phyloP scores from a whole-genome alignment of 1,140 invertebrate species.

The Ephestia elutella region DNA sequence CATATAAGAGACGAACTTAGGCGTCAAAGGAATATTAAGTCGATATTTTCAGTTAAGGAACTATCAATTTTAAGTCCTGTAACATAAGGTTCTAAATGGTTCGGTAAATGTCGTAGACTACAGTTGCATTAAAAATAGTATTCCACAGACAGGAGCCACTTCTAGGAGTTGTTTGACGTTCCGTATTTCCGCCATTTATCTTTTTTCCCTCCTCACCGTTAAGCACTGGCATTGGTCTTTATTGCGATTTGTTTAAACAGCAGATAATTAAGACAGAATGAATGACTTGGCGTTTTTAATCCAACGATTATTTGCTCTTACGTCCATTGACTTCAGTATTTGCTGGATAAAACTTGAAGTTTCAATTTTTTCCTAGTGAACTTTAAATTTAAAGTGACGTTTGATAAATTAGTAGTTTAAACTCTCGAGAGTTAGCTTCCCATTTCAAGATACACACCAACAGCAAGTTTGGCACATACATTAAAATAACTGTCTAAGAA shows the following conservation, averaged over 20 bases:
- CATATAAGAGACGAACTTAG: conserved; percentile 10
- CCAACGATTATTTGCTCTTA: conserved; percentile 39
- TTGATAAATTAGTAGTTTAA: too few relatives aligned
- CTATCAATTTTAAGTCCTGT: background rate
- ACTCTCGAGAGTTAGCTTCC: too few relatives aligned
- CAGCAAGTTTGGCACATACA: too few relatives aligned
- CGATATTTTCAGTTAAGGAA: too few relatives aligned
- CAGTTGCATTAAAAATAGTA: conserved; percentile 19
- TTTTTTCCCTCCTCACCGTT: conserved; percentile 39
- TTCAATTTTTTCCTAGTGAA: too few relatives aligned
- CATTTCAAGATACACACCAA: too few relatives aligned
- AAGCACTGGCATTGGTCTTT: conserved; percentile 48
- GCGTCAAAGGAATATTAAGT: background rate
- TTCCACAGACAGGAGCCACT: conserved; percentile 31
- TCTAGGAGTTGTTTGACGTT: conserved; percentile 54
- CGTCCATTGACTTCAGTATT: background rate
- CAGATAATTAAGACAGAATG: conserved; percentile 67
- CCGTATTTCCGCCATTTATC: conserved; percentile 45
- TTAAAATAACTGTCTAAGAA: too few relatives aligned
- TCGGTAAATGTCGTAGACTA: background rate
- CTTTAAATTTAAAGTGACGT: too few relatives aligned
- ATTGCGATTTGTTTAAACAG: conserved; percentile 70
- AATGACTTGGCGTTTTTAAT: conserved; percentile 61
- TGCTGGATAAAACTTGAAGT: background rate
- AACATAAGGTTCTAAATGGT: background rate